These are phyloP conservation scores for Sphaerophoria rueppellii DNA, from an alignment of 2,888 invertebrate species.

Conservation along the genomic window DNA sequence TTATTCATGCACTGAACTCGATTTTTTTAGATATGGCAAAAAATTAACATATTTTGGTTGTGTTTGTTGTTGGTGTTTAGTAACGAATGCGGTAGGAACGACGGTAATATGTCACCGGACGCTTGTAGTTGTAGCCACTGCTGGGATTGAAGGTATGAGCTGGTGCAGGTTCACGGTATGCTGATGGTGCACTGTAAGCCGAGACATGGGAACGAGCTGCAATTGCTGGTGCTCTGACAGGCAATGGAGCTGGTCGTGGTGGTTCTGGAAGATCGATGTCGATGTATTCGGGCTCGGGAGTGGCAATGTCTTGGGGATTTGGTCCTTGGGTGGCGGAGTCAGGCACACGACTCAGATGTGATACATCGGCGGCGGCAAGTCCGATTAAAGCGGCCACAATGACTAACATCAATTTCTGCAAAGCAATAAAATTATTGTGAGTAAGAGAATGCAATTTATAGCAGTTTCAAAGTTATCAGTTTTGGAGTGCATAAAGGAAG, in stretches of 20 bases:
- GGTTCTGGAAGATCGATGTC: slow-evolving; percentile 80
- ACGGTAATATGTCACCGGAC: slow-evolving; percentile 78
- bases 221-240: neutral
- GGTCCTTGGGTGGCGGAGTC: slow-evolving; percentile 82
- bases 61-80: slow-evolving; percentile 1
- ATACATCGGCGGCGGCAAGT: slow-evolving; percentile 75
- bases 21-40: neutral
- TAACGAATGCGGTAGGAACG: slow-evolving; percentile 77
- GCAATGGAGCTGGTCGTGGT: slow-evolving; percentile 73
- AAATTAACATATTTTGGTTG: neutral
- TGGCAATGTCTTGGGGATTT: slow-evolving; percentile 81
- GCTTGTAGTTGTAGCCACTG: slow-evolving; percentile 80
- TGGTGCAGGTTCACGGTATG: slow-evolving; percentile 57
- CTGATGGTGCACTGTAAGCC: slow-evolving; percentile 25
- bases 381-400: slow-evolving; percentile 77
- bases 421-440: neutral
- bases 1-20: slow-evolving; percentile 3
- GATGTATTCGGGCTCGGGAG: slow-evolving; percentile 81
- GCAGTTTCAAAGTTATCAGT: too few relatives aligned
- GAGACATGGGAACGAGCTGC: slow-evolving; percentile 72
- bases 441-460: too few relatives aligned
- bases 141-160: slow-evolving; percentile 67
- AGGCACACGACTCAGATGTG: slow-evolving; percentile 75
- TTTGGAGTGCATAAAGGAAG: too few relatives aligned
- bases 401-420: slow-evolving; percentile 79